A percentile compares a stretch with the other conserved stretches of the same genome.
Evolutionary conservation across 2,888 invertebrate genomes (phyloP).

Genomic region (Xestia xanthographa): DNA sequence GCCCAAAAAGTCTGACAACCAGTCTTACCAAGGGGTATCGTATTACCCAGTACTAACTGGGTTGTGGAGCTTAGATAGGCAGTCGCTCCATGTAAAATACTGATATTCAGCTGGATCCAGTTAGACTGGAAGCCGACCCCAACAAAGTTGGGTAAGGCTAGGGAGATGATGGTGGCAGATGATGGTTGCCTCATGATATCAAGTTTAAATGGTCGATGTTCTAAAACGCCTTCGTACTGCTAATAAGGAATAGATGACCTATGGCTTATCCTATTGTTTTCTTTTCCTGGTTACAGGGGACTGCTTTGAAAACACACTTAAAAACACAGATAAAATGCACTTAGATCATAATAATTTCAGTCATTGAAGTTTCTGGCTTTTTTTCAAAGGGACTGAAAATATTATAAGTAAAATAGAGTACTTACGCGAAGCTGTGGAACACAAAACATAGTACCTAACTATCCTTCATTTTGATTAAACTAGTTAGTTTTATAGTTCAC

Average conservation of each 20-base stretch:
- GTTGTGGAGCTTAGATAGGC: too few species aligned
- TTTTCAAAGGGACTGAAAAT: background rate
- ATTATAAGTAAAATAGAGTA: background rate
- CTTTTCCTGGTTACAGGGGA: background rate
- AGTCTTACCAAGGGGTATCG: too few species aligned
- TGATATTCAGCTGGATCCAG: too few species aligned
- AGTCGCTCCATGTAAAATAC: too few species aligned
- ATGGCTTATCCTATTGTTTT: background rate
- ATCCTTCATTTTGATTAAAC: background rate
- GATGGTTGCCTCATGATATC: background rate
- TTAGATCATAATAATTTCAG: too few species aligned
- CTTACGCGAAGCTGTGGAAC: background rate
- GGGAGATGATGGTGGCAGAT: too few species aligned
- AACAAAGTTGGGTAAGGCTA: too few species aligned
- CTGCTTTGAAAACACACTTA: background rate
- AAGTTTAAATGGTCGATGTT: background rate
- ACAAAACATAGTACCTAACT: background rate
- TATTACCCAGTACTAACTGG: too few species aligned
- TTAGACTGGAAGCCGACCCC: too few species aligned
- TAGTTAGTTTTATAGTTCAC: slow-evolving; percentile 2
- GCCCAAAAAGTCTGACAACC: too few species aligned
- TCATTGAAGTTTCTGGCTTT: background rate
- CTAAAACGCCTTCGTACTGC: background rate
- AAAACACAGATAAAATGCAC: too few species aligned
- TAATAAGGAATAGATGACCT: background rate